Evolutionary conservation across 1,140 invertebrate genomes (phyloP), one percentile per base, ranked within the genome.

Genomic region (Magallana gigas): DNA sequence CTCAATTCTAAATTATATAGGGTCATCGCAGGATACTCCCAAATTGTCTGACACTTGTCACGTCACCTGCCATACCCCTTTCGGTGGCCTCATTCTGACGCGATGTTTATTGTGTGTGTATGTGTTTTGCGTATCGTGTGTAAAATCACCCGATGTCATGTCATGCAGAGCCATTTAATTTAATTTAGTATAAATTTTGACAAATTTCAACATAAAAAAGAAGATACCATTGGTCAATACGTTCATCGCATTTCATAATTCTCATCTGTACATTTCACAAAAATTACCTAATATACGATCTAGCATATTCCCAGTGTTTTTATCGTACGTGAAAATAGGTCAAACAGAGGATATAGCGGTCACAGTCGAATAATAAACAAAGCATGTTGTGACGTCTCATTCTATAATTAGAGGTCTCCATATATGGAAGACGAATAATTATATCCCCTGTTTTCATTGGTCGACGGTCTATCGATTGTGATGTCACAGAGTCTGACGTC

Each of bases 401-500:
- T 83, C 81, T 83, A 83, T 57, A 83, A 83, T 83, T 83, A 83
- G 56, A 16, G 57, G 48, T 11, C 57, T 58, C 81, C 81, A 83
- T 83, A 83, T 83, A 83, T 83, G 81, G 81, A 83, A 57, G 7
- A 57, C 9, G 16, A 57, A 8, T 83, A n/a, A 83, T 83, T 57
- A 83, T 18, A 58, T 57, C n/a, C 48, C 1, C 14, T 3, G 11
- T n/a, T 83, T 83, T 83, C 14, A 83, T 83, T 83, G 81, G 81
- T 57, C 56, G 6, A 76, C 12, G 57, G 14, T 16, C 14, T 7
- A 7, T 16, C 48, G 48, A 58, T 83, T 57, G 81, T 83, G 81
- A 83, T 57, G 81, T 83, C 81, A 83, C 48, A 58, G 18, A n/a
- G 14, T 57, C 36, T 83, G 81, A 83, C 81, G 81, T 83, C 81